These are phyloP conservation scores for Helicoverpa zea DNA, from an alignment of 1,140 invertebrate species.

Conservation along the genomic window DNA sequence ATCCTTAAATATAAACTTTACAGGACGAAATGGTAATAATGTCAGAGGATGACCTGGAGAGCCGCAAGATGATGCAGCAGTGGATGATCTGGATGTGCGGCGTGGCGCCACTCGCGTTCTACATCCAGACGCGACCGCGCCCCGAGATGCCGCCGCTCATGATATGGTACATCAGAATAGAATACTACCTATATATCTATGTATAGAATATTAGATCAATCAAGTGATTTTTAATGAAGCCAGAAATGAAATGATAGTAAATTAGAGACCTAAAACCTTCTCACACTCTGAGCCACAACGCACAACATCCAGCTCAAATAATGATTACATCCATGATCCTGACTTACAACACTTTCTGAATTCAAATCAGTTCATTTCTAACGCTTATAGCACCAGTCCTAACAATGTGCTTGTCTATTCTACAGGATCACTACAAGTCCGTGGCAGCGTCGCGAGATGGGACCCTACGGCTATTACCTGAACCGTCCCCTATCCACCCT, in stretches of 20 bases:
- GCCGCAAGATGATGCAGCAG: slow-evolving; percentile 70
- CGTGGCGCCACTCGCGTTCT: slow-evolving; percentile 64
- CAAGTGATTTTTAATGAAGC: too few species aligned
- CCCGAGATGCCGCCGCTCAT: slow-evolving; percentile 70
- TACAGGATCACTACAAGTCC: slow-evolving; percentile 74
- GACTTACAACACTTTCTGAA: not conserved
- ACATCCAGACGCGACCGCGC: slow-evolving; percentile 68
- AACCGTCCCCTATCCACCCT: slow-evolving; percentile 68
- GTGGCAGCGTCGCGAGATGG: slow-evolving; percentile 80
- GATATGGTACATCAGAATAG: slow-evolving; percentile 69
- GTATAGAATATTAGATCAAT: too few species aligned
- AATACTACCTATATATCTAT: too few species aligned
- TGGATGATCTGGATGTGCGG: slow-evolving; percentile 75
- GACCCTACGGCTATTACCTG: slow-evolving; percentile 80
- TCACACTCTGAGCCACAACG: too few species aligned
- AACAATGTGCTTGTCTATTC: not conserved
- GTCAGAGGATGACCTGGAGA: slow-evolving; percentile 59
- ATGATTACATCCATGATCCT: not conserved
- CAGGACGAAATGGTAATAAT: slow-evolving; percentile 51
- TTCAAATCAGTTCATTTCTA: not conserved
- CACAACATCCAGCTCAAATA: too few species aligned
- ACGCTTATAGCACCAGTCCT: too few species aligned
- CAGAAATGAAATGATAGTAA: too few species aligned
- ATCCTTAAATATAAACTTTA: not conserved
- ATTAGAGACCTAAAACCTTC: too few species aligned